A percentile compares a stretch with the other conserved stretches of the same genome.
Conservation (phyloP, 2,797 vertebrate genomes). For the Anguilla marmorata region DNA sequence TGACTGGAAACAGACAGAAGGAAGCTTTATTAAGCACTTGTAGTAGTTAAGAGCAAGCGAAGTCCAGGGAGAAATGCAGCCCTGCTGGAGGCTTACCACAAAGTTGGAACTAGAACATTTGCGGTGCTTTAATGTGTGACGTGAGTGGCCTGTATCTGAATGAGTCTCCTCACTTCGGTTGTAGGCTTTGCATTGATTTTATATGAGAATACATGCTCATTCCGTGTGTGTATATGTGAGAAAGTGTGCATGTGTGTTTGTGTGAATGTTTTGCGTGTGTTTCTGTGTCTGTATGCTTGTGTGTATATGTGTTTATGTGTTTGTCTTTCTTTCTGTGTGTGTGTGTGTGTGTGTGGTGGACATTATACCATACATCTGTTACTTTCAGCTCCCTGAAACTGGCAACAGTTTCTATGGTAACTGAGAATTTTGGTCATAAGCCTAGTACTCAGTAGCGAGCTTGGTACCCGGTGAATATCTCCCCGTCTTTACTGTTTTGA, state of each 20-base stretch:
- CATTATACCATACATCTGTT: constrained; percentile 1
- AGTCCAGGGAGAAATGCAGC: not conserved
- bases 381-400: not conserved
- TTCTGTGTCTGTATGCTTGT: not conserved
- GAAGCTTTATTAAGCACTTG: constrained; percentile 22
- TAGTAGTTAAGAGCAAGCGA: not conserved
- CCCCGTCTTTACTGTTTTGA: not conserved
- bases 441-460: not conserved
- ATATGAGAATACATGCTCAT: too few species aligned
- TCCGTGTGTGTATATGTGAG: not conserved
- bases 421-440: not conserved
- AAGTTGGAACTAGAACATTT: not conserved
- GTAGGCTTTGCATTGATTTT: not conserved
- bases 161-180: not conserved
- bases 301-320: not conserved
- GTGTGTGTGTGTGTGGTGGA: not conserved
- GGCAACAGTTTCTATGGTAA: not conserved
- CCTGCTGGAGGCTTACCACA: not conserved
- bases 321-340: not conserved
- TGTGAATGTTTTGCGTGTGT: not conserved
- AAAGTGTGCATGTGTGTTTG: not conserved
- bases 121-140: not conserved
- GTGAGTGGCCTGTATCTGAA: not conserved
- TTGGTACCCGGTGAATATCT: not conserved
- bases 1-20: constrained; percentile 59